Conservation (phyloP, 2,113 vertebrate species). For the Desmodus rotundus region DNA sequence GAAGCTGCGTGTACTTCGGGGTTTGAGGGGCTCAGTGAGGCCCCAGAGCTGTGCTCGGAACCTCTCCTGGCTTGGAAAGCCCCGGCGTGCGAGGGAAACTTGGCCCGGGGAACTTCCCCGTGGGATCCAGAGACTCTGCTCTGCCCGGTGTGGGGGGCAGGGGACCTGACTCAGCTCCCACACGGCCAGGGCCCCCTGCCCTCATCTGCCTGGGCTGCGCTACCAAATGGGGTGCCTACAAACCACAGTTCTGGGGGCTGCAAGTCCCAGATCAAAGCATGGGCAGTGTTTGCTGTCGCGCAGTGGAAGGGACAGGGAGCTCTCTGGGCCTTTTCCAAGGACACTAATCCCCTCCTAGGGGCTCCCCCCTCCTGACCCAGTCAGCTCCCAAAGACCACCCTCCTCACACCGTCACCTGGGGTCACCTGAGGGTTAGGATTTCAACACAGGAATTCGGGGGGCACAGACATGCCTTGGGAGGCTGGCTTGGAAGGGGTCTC, state of each 20-base stretch:
- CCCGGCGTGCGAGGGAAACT: not conserved
- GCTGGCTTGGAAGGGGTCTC: not conserved
- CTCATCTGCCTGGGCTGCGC: rapidly evolving
- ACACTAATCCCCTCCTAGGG: too few relatives aligned
- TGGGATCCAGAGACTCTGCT: not conserved
- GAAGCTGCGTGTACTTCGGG: not conserved
- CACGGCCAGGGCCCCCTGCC: not conserved
- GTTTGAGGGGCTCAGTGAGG: not conserved
- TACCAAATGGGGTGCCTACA: not conserved
- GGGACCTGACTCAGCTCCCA: not conserved
- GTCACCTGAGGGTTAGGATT: not conserved
- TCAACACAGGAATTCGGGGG: not conserved
- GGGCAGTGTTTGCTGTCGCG: rapidly evolving
- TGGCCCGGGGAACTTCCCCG: not conserved
- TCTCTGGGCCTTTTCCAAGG: too few relatives aligned
- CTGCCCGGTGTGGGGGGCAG: not conserved
- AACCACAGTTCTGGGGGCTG: not conserved
- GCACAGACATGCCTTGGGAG: not conserved
- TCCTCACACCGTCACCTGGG: not conserved
- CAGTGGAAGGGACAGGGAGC: too few relatives aligned
- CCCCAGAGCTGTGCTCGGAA: not conserved
- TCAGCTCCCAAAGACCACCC: not conserved
- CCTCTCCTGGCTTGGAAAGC: not conserved
- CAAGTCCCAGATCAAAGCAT: not conserved
- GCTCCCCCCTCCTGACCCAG: too few relatives aligned